Conservation (phyloP, 2,888 invertebrate species). For the Listrodromus nycthemerus region DNA sequence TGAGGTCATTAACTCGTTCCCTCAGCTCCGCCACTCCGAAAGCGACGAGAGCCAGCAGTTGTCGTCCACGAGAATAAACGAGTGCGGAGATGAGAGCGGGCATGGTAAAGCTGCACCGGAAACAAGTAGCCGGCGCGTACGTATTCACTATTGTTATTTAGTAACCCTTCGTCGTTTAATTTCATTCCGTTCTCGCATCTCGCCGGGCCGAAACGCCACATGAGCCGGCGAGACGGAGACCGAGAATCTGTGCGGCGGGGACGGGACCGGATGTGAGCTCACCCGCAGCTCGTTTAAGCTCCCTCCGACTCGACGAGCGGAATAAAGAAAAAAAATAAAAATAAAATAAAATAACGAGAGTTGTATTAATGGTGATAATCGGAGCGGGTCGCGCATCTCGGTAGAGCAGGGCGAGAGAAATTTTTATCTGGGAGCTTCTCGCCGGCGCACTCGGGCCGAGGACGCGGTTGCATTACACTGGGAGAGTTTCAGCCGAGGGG, state of each 20-base stretch:
- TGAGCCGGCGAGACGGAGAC: slow-evolving; percentile 33
- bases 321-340: slow-evolving; percentile 48
- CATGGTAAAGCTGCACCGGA: slow-evolving; percentile 76
- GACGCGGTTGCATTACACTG: slow-evolving; percentile 74
- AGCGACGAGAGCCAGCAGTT: not conserved
- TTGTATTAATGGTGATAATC: slow-evolving; percentile 66
- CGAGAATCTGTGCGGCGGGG: slow-evolving; percentile 28
- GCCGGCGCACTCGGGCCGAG: slow-evolving; percentile 37
- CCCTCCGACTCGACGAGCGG: slow-evolving; percentile 52
- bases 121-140: slow-evolving; percentile 82
- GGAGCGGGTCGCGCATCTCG: slow-evolving; percentile 34
- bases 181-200: slow-evolving; percentile 80
- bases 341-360: slow-evolving; percentile 50
- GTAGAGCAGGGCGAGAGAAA: slow-evolving; percentile 30
- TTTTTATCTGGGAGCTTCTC: not conserved
- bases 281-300: slow-evolving; percentile 83
- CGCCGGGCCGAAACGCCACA: slow-evolving; percentile 65
- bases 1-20: slow-evolving; percentile 35
- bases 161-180: slow-evolving; percentile 80
- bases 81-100: slow-evolving; percentile 39
- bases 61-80: slow-evolving; percentile 4
- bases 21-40: slow-evolving; percentile 68
- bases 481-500: slow-evolving; percentile 57
- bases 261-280: slow-evolving; percentile 73
- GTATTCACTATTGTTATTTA: slow-evolving; percentile 83